phyloP scores from a whole-genome alignment of 2,797 vertebrate species.

The Acrossocheilus fasciatus region DNA sequence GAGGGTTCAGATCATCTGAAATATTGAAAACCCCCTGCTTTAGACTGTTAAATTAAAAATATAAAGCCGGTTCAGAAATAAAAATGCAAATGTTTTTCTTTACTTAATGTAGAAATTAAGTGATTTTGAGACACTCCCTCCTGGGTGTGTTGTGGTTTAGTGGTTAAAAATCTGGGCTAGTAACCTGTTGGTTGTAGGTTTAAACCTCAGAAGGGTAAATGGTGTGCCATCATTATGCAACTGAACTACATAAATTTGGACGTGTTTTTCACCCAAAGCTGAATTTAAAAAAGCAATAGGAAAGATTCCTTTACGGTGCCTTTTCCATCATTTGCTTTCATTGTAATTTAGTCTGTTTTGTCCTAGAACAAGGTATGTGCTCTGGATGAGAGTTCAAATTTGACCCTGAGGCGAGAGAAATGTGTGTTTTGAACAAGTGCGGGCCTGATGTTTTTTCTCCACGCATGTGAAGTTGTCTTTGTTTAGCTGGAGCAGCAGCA shows the following conservation, averaged over 20 bases:
- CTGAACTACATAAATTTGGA: background rate
- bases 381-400: background rate
- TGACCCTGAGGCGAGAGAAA: background rate
- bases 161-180: background rate
- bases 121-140: background rate
- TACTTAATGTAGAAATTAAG: background rate
- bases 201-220: background rate
- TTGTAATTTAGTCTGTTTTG: background rate
- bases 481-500: background rate
- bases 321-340: background rate
- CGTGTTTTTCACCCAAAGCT: background rate
- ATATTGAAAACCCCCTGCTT: background rate
- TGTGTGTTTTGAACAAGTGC: background rate
- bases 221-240: background rate
- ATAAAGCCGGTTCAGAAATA: no score
- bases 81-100: background rate
- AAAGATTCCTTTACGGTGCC: background rate
- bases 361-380: background rate
- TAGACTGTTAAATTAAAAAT: background rate
- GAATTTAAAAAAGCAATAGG: background rate
- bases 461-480: background rate
- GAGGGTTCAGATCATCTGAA: background rate
- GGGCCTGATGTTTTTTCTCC: conserved; percentile 7
- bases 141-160: conserved; percentile 11
- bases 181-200: background rate